Conservation (phyloP, 1,140 invertebrate species). For the Cydia pomonella region DNA sequence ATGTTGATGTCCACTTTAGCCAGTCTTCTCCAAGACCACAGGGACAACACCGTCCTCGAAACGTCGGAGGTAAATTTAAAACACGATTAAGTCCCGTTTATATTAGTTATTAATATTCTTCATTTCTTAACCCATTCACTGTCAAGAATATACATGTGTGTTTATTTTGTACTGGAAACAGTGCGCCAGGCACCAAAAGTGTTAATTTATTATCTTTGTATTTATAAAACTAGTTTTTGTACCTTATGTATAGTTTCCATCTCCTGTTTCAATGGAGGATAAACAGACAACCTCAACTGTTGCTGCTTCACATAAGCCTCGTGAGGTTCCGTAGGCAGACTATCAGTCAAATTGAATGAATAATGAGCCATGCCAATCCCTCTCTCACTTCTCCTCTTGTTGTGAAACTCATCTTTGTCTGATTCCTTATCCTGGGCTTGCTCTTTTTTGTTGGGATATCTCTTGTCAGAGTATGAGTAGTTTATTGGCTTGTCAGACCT, state of each 20-base stretch:
- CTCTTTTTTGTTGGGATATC: conserved; percentile 47
- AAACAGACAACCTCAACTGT: conserved; percentile 66
- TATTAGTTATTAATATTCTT: too few species aligned
- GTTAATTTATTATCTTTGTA: too few species aligned
- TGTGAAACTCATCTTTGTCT: conserved; percentile 61
- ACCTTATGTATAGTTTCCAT: conserved; percentile 75
- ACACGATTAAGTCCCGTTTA: too few species aligned
- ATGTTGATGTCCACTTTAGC: too few species aligned
- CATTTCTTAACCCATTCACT: too few species aligned
- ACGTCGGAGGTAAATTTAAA: too few species aligned
- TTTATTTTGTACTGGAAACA: too few species aligned
- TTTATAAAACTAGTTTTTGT: conserved; percentile 33
- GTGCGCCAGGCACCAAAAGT: too few species aligned
- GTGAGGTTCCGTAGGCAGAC: conserved; percentile 81
- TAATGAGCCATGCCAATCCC: conserved; percentile 81
- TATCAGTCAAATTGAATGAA: conserved; percentile 79
- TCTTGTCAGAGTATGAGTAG: conserved; percentile 79
- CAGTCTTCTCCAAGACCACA: too few species aligned
- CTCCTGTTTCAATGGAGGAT: conserved; percentile 76
- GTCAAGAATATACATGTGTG: too few species aligned
- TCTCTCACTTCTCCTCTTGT: conserved; percentile 70
- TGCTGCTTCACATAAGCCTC: conserved; percentile 56
- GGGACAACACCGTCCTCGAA: too few species aligned
- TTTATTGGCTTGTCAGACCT: conserved; percentile 86
- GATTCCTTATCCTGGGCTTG: conserved; percentile 54